phyloP scores from a whole-genome alignment of 2,888 invertebrate species.

The Dasysyrphus albostriatus region DNA sequence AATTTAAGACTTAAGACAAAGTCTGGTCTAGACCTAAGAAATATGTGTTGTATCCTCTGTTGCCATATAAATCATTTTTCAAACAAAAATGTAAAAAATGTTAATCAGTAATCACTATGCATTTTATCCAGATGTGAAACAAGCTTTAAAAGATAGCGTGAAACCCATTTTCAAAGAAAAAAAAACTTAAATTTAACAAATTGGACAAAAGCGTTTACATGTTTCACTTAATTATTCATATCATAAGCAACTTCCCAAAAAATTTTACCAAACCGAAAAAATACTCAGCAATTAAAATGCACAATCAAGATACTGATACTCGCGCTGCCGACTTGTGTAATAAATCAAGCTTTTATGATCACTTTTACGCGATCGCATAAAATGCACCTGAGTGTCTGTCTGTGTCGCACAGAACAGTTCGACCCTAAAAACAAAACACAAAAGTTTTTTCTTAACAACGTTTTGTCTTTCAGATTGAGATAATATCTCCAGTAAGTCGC shows the following conservation, averaged over 20 bases:
- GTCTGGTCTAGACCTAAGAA: background rate
- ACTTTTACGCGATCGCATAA: slow-evolving; percentile 69
- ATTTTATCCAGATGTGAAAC: slow-evolving; percentile 48
- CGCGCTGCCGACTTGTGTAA: slow-evolving; percentile 40
- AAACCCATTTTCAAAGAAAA: background rate
- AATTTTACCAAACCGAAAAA: slow-evolving; percentile 4
- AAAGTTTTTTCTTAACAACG: background rate
- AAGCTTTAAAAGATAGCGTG: slow-evolving; percentile 21
- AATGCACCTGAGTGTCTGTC: slow-evolving; percentile 35
- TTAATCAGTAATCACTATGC: slow-evolving; percentile 30
- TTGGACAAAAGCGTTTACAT: slow-evolving; percentile 33
- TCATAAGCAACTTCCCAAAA: slow-evolving; percentile 6
- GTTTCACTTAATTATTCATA: slow-evolving; percentile 56
- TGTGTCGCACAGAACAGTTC: background rate
- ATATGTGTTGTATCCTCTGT: background rate
- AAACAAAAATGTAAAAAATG: slow-evolving; percentile 52
- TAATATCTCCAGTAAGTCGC: slow-evolving; percentile 53
- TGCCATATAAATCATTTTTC: slow-evolving; percentile 34
- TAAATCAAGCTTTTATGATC: slow-evolving; percentile 73
- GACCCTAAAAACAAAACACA: background rate
- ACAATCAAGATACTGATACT: slow-evolving; percentile 69
- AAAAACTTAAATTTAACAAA: slow-evolving; percentile 27
- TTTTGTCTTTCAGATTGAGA: slow-evolving; percentile 38
- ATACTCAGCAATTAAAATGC: slow-evolving; percentile 46
- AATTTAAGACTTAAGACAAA: too few relatives aligned